Percentiles rank a stretch among this genome's conserved stretches.
Evolutionary conservation across 2,888 invertebrate genomes (phyloP).

Genomic region (Meta bourneti): DNA sequence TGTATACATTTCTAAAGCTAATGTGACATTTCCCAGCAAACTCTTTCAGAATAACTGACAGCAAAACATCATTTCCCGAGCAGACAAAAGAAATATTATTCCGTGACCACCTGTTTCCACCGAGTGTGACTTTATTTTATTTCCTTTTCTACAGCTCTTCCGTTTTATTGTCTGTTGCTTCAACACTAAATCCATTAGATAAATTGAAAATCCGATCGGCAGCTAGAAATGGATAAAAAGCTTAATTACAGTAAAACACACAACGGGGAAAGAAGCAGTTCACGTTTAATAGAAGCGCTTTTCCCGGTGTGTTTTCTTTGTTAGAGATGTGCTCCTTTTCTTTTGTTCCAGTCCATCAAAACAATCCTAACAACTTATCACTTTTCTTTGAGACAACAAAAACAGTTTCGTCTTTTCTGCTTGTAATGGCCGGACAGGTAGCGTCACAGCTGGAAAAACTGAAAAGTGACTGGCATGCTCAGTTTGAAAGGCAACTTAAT

Average conservation of each 20-base stretch:
- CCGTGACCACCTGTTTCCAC: slow-evolving; percentile 9
- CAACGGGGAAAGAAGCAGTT: slow-evolving; percentile 3
- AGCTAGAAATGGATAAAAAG: slow-evolving; percentile 18
- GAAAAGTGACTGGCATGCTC: not conserved
- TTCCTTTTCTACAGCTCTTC: not conserved
- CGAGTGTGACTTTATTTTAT: not conserved
- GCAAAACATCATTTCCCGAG: not conserved
- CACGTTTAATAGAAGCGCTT: slow-evolving; percentile 42
- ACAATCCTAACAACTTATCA: slow-evolving; percentile 51
- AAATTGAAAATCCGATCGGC: slow-evolving; percentile 17
- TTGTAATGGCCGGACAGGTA: not conserved
- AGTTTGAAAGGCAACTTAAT: too few species aligned
- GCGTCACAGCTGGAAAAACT: slow-evolving; percentile 16
- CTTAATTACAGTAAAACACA: not conserved
- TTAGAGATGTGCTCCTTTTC: not conserved
- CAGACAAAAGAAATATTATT: not conserved
- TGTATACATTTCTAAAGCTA: too few species aligned
- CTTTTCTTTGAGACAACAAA: slow-evolving; percentile 36
- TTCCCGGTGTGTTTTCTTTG: not conserved
- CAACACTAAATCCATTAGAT: slow-evolving; percentile 32
- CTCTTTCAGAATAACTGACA: not conserved
- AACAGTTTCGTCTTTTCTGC: not conserved
- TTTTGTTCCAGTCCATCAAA: not conserved
- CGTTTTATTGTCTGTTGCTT: not conserved
- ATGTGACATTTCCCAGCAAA: too few species aligned